Percentiles rank a stretch among this genome's conserved stretches.
Evolutionary conservation across 2,797 vertebrate genomes (phyloP).

Genomic region (Luscinia megarhynchos): DNA sequence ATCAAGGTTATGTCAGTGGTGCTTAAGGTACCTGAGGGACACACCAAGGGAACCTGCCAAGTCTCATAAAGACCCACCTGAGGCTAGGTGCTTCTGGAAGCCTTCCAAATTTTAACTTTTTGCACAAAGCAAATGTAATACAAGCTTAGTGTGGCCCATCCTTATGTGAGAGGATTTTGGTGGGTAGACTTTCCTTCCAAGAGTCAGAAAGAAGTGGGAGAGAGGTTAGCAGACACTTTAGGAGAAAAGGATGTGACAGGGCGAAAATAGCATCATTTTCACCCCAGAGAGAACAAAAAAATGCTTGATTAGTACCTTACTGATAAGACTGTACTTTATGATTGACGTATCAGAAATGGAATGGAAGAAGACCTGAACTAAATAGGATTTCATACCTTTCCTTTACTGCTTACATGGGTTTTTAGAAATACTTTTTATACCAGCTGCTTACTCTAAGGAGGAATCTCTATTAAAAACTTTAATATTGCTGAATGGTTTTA

Average conservation of each 20-base stretch:
- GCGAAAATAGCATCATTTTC: neutral
- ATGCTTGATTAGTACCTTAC: neutral
- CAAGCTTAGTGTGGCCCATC: neutral
- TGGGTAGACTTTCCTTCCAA: neutral
- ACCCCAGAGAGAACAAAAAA: neutral
- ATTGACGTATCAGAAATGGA: neutral
- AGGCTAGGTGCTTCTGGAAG: neutral
- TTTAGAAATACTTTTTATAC: no score
- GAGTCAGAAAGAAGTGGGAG: neutral
- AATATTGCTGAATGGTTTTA: no score
- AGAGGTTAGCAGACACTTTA: neutral
- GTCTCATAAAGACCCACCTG: neutral
- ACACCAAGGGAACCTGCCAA: neutral
- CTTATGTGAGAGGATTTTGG: neutral
- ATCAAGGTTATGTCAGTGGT: neutral
- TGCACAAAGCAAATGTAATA: neutral
- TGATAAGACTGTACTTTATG: neutral
- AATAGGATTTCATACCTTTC: neutral
- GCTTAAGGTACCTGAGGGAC: neutral
- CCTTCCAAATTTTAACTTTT: neutral
- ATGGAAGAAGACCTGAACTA: neutral
- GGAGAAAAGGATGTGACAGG: neutral
- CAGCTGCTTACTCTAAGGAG: no score
- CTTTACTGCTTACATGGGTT: no score
- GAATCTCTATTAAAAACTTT: no score